These are phyloP conservation scores for Thamnaconus septentrionalis DNA, from an alignment of 2,113 vertebrate species.

Conservation along the genomic window DNA sequence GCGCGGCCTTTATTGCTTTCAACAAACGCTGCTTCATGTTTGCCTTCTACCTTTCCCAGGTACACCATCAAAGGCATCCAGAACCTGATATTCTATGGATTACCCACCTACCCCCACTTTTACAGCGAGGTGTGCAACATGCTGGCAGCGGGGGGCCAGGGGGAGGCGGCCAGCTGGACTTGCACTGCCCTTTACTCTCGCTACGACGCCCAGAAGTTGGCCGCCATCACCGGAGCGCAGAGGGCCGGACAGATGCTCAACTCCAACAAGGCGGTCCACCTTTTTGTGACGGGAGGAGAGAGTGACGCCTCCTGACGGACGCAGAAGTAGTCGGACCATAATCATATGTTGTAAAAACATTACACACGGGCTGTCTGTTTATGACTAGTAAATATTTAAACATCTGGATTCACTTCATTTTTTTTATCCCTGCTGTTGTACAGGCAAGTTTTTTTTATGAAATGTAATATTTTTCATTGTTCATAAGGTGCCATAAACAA, in stretches of 20 bases:
- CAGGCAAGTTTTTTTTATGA: too few relatives aligned
- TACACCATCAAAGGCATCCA: conserved; percentile 90
- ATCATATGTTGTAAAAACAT: not conserved
- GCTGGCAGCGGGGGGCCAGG: conserved; percentile 79
- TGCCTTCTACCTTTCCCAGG: conserved; percentile 60
- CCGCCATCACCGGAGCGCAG: conserved; percentile 84
- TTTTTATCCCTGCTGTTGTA: too few relatives aligned
- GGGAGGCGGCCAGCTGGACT: conserved; percentile 87
- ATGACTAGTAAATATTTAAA: not conserved
- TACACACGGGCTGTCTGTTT: not conserved
- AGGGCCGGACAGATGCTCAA: conserved; percentile 93
- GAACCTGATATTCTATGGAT: conserved; percentile 93
- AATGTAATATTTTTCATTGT: too few relatives aligned
- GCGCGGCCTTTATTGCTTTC: too few relatives aligned
- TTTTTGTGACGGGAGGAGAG: conserved; percentile 92
- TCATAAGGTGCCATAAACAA: too few relatives aligned
- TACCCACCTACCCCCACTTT: conserved; percentile 93
- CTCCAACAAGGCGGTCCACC: conserved; percentile 88
- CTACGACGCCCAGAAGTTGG: conserved; percentile 88
- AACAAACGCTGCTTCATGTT: too few relatives aligned
- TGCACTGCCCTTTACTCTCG: conserved; percentile 90
- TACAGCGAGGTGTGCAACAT: conserved; percentile 97
- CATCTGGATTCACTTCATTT: too few relatives aligned
- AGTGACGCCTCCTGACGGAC: conserved; percentile 69
- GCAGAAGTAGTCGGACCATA: not conserved